Evolutionary conservation across 2,888 invertebrate species (phyloP).

Genomic region (Tenthredo notha): DNA sequence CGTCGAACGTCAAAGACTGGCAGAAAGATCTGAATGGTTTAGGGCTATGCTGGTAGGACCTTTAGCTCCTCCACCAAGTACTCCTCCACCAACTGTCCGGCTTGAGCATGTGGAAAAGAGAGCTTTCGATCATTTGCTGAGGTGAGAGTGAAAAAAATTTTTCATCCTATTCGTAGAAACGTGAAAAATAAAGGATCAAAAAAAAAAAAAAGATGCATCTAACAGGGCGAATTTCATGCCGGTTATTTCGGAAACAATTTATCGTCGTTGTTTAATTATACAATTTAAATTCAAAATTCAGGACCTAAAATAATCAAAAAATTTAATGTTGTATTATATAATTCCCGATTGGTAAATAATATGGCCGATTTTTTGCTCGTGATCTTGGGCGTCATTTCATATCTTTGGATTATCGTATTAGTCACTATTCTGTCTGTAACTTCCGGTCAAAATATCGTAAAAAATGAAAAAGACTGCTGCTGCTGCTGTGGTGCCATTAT

Average conservation of each 20-base stretch:
- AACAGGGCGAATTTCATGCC: neutral
- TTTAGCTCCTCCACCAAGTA: slow-evolving; percentile 74
- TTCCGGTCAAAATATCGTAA: neutral
- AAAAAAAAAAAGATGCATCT: neutral
- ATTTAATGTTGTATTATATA: neutral
- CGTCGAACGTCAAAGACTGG: slow-evolving; percentile 84
- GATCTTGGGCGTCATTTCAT: slow-evolving; percentile 61
- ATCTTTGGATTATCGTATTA: slow-evolving; percentile 61
- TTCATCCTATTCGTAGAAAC: neutral
- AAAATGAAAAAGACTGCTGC: neutral
- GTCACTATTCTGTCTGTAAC: slow-evolving; percentile 55
- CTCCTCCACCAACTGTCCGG: slow-evolving; percentile 76
- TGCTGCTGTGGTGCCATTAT: slow-evolving; percentile 4
- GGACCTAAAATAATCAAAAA: neutral
- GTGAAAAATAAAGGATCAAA: neutral
- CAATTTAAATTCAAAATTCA: neutral
- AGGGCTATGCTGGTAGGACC: slow-evolving; percentile 81
- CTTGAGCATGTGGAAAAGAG: slow-evolving; percentile 84
- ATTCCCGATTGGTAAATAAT: neutral
- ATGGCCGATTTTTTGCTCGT: slow-evolving; percentile 45
- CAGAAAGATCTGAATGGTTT: slow-evolving; percentile 84
- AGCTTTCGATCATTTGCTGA: slow-evolving; percentile 84
- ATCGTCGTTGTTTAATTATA: neutral
- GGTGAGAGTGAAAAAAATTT: slow-evolving; percentile 71
- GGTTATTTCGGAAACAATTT: neutral